Evolutionary conservation across 35 echinoderm and acorn worm species (phyloP).

Genomic region (Ophioderma brevispina): DNA sequence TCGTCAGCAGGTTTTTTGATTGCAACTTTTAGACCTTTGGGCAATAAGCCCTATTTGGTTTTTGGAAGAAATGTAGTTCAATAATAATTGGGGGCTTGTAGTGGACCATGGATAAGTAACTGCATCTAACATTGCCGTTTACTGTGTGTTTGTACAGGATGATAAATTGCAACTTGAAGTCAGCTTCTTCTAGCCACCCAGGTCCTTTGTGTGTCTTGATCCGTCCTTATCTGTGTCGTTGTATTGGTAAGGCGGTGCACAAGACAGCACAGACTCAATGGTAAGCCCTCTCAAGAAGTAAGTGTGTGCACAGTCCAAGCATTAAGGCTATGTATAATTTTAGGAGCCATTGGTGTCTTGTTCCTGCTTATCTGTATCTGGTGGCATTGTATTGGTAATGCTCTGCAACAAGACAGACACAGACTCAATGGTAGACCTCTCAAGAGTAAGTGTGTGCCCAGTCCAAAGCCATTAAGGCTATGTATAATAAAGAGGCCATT

Average conservation of each 20-base stretch:
- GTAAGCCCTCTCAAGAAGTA: constrained; percentile 83
- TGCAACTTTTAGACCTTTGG: too few species aligned
- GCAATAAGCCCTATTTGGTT: too few species aligned
- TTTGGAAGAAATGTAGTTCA: not conserved
- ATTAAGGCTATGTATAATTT: too few species aligned
- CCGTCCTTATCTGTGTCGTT: constrained; percentile 80
- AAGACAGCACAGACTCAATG: constrained; percentile 80
- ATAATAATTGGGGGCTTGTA: too few species aligned
- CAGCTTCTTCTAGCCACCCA: constrained; percentile 93
- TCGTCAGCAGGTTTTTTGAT: too few species aligned
- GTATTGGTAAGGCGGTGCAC: constrained; percentile 76
- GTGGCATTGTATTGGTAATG: constrained; percentile 85
- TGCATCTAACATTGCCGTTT: too few species aligned
- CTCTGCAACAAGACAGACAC: constrained; percentile 76
- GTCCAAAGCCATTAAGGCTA: too few species aligned
- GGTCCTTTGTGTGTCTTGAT: constrained; percentile 84
- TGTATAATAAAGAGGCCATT: too few species aligned
- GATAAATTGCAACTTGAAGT: constrained; percentile 94
- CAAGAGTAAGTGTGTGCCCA: constrained; percentile 84
- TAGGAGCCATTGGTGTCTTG: constrained; percentile 90
- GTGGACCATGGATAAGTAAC: too few species aligned
- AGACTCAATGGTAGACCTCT: constrained; percentile 83
- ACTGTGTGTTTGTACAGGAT: constrained; percentile 58
- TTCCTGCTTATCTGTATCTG: constrained; percentile 78
- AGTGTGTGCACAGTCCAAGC: too few species aligned